These are phyloP conservation scores for Anniella stebbinsi DNA, from an alignment of 2,797 vertebrate genomes.

Conservation along the genomic window DNA sequence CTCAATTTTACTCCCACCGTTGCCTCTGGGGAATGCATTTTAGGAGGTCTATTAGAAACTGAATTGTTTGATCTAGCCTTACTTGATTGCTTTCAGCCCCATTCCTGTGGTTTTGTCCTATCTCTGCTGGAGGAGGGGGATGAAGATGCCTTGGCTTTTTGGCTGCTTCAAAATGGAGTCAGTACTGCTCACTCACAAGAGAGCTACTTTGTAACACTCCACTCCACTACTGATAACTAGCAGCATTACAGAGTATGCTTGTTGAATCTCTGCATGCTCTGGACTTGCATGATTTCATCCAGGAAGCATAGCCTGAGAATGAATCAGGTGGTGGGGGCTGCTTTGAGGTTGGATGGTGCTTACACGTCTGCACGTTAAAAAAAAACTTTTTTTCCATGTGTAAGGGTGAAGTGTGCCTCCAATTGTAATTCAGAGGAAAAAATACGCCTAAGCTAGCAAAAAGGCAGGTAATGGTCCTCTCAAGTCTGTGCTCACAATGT, in stretches of 20 bases:
- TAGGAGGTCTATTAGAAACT: too few species aligned
- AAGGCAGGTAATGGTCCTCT: neutral
- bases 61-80: too few species aligned
- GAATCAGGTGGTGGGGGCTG: neutral
- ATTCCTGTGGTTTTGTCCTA: too few species aligned
- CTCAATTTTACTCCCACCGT: too few species aligned
- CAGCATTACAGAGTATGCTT: neutral
- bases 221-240: neutral
- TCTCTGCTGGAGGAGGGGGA: too few species aligned
- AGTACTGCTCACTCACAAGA: too few species aligned
- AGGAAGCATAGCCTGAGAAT: neutral
- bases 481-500: neutral
- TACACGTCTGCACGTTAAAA: neutral
- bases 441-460: neutral
- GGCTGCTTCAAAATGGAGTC: too few species aligned
- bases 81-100: too few species aligned
- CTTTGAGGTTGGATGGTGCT: neutral
- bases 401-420: neutral
- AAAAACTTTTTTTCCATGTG: neutral
- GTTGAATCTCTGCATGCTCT: neutral
- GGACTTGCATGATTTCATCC: neutral
- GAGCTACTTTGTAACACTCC: too few species aligned
- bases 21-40: too few species aligned
- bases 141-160: too few species aligned
- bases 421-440: neutral